A percentile compares a stretch with the other conserved stretches of the same genome.
Evolutionary conservation across 1,140 invertebrate genomes (phyloP).

Genomic region (Zaprionus lachaisei): DNA sequence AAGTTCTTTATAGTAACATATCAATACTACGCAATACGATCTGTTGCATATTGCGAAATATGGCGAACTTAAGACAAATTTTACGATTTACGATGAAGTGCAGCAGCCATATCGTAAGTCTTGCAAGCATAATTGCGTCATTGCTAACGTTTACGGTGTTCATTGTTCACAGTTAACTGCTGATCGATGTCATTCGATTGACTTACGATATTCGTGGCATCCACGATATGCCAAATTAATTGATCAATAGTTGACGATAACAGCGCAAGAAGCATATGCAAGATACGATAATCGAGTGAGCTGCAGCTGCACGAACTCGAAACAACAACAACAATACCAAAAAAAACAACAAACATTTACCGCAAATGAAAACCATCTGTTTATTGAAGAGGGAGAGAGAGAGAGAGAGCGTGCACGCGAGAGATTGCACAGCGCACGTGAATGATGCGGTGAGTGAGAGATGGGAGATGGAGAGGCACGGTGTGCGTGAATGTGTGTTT

Average conservation of each 20-base stretch:
- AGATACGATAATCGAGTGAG: conserved; percentile 1
- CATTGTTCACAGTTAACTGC: too few species aligned
- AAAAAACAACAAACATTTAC: not conserved
- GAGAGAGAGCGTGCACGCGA: not conserved
- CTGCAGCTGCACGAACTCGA: not conserved
- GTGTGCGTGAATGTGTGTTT: not conserved
- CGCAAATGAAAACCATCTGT: not conserved
- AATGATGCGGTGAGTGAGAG: not conserved
- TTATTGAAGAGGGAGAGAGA: not conserved
- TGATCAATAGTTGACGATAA: not conserved
- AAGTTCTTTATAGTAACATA: not conserved
- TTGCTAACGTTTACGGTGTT: too few species aligned
- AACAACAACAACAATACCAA: not conserved
- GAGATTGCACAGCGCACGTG: not conserved
- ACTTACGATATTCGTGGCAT: not conserved
- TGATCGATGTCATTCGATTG: not conserved
- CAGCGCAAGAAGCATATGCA: not conserved
- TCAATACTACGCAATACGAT: not conserved
- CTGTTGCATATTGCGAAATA: not conserved
- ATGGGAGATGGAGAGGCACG: not conserved
- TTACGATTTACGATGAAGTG: too few species aligned
- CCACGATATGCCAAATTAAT: not conserved
- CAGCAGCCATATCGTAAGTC: not conserved
- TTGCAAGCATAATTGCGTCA: not conserved
- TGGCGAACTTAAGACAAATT: not conserved